Evolutionary conservation across 35 echinoderm and acorn worm genomes (phyloP).

Genomic region (Amphiura filiformis): DNA sequence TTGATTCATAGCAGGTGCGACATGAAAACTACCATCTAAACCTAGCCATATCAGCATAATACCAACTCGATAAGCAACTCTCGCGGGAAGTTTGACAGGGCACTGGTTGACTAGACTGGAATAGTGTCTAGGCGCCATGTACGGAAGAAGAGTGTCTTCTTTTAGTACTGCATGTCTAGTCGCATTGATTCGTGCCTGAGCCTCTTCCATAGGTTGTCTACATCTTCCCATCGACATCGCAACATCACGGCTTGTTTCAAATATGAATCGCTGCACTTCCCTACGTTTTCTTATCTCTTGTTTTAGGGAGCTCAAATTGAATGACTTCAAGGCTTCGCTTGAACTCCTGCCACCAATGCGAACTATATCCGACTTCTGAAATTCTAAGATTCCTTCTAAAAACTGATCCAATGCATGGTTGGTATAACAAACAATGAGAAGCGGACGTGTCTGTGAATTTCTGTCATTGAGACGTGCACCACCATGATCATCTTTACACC

Average conservation of each 20-base stretch:
- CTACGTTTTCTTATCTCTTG: slow-evolving; percentile 13
- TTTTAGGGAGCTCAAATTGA: slow-evolving; percentile 65
- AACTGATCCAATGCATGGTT: slow-evolving; percentile 98
- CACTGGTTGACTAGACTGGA: neutral
- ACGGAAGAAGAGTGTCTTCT: slow-evolving; percentile 16
- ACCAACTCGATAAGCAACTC: neutral
- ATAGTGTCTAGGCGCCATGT: slow-evolving; percentile 29
- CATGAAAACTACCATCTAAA: slow-evolving; percentile 20
- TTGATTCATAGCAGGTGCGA: neutral
- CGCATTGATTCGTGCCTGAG: slow-evolving; percentile 7
- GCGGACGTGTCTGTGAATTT: slow-evolving; percentile 29
- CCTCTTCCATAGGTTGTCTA: slow-evolving; percentile 17
- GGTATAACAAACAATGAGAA: slow-evolving; percentile 86
- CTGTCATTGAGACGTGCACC: neutral
- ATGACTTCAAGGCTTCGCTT: slow-evolving; percentile 72
- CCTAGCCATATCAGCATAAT: slow-evolving; percentile 29
- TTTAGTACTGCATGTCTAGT: slow-evolving; percentile 40
- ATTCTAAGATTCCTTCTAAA: slow-evolving; percentile 77
- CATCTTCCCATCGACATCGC: slow-evolving; percentile 1
- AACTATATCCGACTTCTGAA: slow-evolving; percentile 60
- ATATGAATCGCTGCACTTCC: slow-evolving; percentile 28
- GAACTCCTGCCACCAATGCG: slow-evolving; percentile 87
- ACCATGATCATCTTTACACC: slow-evolving; percentile 30
- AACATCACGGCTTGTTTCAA: slow-evolving; percentile 2
- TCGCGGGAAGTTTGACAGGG: neutral